Base-by-base conservation (phyloP, 37 sponge, comb jelly and placozoan genomes). In the Cliona cf. orientalis region DNA sequence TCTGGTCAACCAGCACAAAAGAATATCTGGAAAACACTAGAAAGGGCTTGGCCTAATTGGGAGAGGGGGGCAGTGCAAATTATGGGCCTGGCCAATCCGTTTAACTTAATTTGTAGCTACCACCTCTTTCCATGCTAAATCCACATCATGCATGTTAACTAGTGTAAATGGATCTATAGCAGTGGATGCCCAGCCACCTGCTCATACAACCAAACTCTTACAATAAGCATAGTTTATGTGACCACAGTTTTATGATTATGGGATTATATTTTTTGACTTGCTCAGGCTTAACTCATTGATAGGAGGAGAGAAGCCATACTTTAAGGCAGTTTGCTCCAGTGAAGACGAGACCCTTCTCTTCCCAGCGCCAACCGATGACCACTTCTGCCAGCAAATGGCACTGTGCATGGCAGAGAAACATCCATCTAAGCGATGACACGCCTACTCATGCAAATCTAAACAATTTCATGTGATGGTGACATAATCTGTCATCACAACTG, bases 341-440 rank as follows among this genome's bases (percentile, higher is more conserved):
- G 88, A 90, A 22, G 91, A 91, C 31, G 88, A 87, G 42, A 87
- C 94, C 32, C 88, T 94, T 3, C 64, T 94, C 63, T 94, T 94
- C 55, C 94, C 94, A 1, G 61, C 66, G 2, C 23, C 64, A 26
- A 66, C 46, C 32, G n/a, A 36, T 36, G 78, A 86, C 41, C 57
- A 65, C 35, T 87, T 94, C 76, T 91, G 92, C 78, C 78, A 82
- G 33, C 81, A 82, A 7, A 61, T 91, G 36, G 86, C 88, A 11
- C 38, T 86, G 28, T 46, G 67, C 41, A 80, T 91, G 83, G 80
- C 91, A 1, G 70, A 72, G 53, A 86, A 78, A 29, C 87, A 89
- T 59, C 84, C 83, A 38, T 82, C 89, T 28, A 82, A 82, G 49
- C 44, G 35, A 81, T 61, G 38, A 58, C 22, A 14, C 14, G 14